Evolutionary conservation across 2,797 vertebrate species (phyloP).

Genomic region (Girardinus metallicus): DNA sequence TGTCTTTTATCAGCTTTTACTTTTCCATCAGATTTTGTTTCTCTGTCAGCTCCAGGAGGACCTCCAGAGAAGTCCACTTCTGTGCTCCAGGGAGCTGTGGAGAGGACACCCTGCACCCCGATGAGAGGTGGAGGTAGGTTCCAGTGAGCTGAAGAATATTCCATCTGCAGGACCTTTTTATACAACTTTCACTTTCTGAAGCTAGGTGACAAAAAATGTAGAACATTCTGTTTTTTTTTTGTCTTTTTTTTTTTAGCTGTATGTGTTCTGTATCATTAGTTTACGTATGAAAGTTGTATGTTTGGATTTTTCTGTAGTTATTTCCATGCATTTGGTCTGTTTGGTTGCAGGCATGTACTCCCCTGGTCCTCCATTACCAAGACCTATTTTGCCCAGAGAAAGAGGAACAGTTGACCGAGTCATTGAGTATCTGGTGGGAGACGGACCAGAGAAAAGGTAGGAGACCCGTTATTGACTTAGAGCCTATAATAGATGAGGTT

Average conservation of each 20-base stretch:
- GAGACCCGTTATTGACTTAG: neutral
- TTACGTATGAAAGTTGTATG: neutral
- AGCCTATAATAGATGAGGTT: neutral
- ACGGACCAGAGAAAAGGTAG: conserved; percentile 98
- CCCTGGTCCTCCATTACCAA: conserved; percentile 92
- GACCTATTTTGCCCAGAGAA: conserved; percentile 92
- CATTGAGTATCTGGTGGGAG: conserved; percentile 96
- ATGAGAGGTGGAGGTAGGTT: conserved; percentile 90
- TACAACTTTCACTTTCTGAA: neutral
- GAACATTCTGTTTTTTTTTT: neutral
- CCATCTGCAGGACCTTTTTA: neutral
- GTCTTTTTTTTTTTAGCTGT: accelerated
- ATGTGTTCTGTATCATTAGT: neutral
- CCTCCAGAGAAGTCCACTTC: conserved; percentile 84
- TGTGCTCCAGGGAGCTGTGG: conserved; percentile 69
- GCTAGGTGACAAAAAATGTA: neutral
- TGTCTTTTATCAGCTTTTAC: conserved; percentile 27
- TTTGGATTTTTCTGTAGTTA: neutral
- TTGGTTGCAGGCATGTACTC: conserved; percentile 87
- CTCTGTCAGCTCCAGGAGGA: conserved; percentile 85
- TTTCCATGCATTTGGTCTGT: conserved; percentile 8
- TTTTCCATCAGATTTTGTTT: conserved; percentile 71
- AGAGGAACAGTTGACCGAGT: conserved; percentile 90
- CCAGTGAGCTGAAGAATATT: neutral
- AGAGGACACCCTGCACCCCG: conserved; percentile 86